phyloP scores from a whole-genome alignment of 1,140 invertebrate species.

The Drosophila kepulauana region DNA sequence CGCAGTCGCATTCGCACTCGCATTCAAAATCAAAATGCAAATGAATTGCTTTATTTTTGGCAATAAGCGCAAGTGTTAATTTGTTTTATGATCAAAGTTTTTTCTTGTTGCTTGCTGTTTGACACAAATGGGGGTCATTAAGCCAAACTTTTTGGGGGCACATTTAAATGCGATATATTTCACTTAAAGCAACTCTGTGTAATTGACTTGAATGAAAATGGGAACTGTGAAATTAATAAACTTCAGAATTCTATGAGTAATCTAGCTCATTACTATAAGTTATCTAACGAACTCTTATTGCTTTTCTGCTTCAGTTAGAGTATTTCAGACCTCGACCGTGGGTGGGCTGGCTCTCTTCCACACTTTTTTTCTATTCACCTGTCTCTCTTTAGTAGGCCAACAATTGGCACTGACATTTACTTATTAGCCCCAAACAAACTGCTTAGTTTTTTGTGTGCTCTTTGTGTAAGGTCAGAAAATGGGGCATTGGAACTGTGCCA shows the following conservation, averaged over 20 bases:
- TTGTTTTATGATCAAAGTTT: slow-evolving; percentile 50
- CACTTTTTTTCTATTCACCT: slow-evolving; percentile 1
- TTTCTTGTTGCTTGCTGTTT: slow-evolving; percentile 16
- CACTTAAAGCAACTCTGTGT: neutral
- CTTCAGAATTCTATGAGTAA: neutral
- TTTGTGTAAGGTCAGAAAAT: neutral
- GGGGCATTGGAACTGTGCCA: neutral
- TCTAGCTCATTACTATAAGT: too few relatives aligned
- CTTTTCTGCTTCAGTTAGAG: too few relatives aligned
- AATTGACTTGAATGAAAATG: neutral
- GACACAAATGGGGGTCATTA: slow-evolving; percentile 35
- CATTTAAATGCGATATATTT: slow-evolving; percentile 11
- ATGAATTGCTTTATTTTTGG: slow-evolving; percentile 47
- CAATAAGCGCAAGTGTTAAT: slow-evolving; percentile 52
- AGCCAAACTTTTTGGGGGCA: slow-evolving; percentile 29
- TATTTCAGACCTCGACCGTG: neutral
- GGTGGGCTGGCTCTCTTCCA: neutral
- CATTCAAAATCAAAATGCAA: slow-evolving; percentile 15
- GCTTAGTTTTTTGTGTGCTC: neutral
- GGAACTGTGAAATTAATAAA: neutral
- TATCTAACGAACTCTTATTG: too few relatives aligned
- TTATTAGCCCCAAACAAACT: neutral
- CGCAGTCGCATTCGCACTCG: neutral
- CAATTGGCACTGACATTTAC: slow-evolving; percentile 15
- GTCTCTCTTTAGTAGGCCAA: neutral